Evolutionary conservation across 2,797 vertebrate genomes (phyloP).

Genomic region (Danio jaintianensis): DNA sequence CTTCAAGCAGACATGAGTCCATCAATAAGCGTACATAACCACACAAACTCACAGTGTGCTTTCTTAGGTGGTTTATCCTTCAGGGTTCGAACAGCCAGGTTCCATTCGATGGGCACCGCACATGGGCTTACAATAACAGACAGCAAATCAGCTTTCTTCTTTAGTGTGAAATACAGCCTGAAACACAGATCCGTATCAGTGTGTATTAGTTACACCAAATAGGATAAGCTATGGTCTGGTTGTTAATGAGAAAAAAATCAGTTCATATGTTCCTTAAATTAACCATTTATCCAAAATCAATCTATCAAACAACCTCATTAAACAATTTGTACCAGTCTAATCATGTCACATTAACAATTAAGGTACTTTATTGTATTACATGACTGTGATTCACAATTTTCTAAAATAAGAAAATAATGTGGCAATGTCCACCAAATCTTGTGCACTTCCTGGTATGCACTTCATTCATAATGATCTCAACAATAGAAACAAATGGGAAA

Average conservation of each 20-base stretch:
- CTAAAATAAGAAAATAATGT: conserved; percentile 1
- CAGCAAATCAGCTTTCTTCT: conserved; percentile 79
- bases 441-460: not conserved
- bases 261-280: not conserved
- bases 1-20: conserved; percentile 6
- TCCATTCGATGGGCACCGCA: conserved; percentile 86
- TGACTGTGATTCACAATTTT: not conserved
- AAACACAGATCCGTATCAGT: conserved; percentile 41
- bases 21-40: conserved; percentile 16
- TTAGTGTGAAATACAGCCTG: conserved; percentile 87
- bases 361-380: not conserved
- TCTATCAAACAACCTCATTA: not conserved
- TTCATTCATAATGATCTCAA: not conserved
- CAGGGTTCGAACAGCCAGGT: conserved; percentile 74
- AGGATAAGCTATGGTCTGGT: not conserved
- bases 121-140: conserved; percentile 87
- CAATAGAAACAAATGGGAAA: not conserved
- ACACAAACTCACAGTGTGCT: conserved; percentile 77
- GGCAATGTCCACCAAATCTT: not conserved
- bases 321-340: not conserved
- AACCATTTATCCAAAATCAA: not conserved
- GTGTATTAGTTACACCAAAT: not conserved
- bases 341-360: not conserved
- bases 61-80: conserved; percentile 80
- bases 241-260: not conserved